These are phyloP conservation scores for Cremastinae sp. DNA, from an alignment of 2,888 invertebrate species.

Conservation along the genomic window DNA sequence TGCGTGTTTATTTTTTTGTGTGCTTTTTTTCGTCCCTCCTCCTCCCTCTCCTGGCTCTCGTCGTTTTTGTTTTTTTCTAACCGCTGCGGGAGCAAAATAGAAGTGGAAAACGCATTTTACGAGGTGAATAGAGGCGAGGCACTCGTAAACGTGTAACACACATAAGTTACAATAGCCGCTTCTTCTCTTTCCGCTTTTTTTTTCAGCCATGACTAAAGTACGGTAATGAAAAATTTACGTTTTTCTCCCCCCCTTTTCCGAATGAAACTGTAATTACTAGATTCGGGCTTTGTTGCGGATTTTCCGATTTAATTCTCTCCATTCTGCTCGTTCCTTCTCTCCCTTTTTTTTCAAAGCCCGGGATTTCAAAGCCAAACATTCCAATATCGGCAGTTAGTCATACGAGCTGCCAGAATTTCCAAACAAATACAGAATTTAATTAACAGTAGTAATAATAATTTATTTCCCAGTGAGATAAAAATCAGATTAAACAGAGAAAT, in stretches of 20 bases:
- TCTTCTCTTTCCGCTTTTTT: too few relatives aligned
- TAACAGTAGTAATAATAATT: too few relatives aligned
- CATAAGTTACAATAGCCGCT: slow-evolving; percentile 3
- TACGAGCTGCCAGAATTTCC: too few relatives aligned
- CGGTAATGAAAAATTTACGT: not conserved
- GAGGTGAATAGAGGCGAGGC: slow-evolving; percentile 12
- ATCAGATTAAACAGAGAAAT: too few relatives aligned
- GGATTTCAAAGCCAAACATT: not conserved
- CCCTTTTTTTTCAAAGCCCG: not conserved
- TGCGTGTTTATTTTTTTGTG: not conserved
- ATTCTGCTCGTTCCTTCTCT: not conserved
- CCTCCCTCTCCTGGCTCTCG: too few relatives aligned
- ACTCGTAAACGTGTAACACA: slow-evolving; percentile 9
- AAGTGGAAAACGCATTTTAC: slow-evolving; percentile 12
- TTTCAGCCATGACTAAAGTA: not conserved
- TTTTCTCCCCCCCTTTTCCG: not conserved
- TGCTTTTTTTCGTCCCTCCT: too few relatives aligned
- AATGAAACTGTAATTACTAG: too few relatives aligned
- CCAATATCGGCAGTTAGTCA: too few relatives aligned
- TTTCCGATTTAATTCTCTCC: not conserved
- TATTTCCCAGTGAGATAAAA: too few relatives aligned
- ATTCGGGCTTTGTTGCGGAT: too few relatives aligned
- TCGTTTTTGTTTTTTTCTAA: slow-evolving; percentile 8
- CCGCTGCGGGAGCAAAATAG: slow-evolving; percentile 18
- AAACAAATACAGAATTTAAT: too few relatives aligned